Base-by-base conservation (phyloP, 2,797 vertebrate species). In the Delichon dasypus region DNA sequence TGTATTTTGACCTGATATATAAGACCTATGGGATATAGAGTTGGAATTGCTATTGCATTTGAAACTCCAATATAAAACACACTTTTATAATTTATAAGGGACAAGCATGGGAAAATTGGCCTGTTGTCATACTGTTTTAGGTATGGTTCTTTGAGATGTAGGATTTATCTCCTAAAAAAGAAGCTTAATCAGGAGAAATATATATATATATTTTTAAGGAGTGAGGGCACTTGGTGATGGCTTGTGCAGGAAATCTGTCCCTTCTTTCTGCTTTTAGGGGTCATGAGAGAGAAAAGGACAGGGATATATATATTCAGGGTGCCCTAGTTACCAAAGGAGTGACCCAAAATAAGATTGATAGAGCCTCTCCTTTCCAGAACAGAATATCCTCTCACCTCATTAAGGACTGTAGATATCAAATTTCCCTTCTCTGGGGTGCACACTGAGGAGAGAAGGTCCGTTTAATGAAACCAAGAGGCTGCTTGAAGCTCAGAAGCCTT, bases 1-100 rank as follows among this genome's bases (percentile, higher is more conserved):
- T 60, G 1, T 22, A 5, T 78, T 64, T 61, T 66, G 19, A 3
- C 7, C 2, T 38, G 25, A 38, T 2, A 2, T 29, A 1, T 13
- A 48, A 54, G 21, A 55, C 48, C 8, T 34, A 4, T 32, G 19
- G 32, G 5, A 25, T 44, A 20, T 10, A 25, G 16, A 51, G 7
- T 1, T 79, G 45, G 64, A 82, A 40, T 45, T n/a, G 20, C 8
- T 57, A 4, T 30, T 71, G 15, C 15, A 9, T 65, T 83, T 66
- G 27, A 53, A 88, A 58, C 23, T 44, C n/a, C 23, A 34, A 18
- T 21, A 23, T 7, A 34, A 66, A 68, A 36, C 16, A 8, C 3
- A 9, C 13, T 64, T 67, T 3, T 40, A 9, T 53, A 32, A 20
- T 72, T 74, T 12, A 21, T 51, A 8, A 57, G 57, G 21, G n/a